A percentile compares a stretch with the other conserved stretches of the same genome.
Evolutionary conservation across 2,888 invertebrate species (phyloP).

Genomic region (Callyntrura sp.): DNA sequence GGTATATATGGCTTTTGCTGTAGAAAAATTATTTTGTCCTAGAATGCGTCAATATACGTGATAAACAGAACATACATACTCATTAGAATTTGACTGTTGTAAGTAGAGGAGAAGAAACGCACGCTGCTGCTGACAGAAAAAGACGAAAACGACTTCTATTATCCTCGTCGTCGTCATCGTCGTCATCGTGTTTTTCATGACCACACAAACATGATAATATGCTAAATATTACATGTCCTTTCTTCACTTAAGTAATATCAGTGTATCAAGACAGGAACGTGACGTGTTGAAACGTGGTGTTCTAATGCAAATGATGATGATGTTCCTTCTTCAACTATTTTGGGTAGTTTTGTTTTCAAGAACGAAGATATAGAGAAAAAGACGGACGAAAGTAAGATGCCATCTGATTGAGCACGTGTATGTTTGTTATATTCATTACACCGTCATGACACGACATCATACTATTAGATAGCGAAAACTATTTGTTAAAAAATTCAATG

Average conservation of each 20-base stretch:
- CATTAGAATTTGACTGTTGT: constrained; percentile 31
- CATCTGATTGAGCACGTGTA: constrained; percentile 71
- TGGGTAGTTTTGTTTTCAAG: constrained; percentile 2
- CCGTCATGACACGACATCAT: constrained; percentile 31
- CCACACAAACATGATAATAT: constrained; percentile 44
- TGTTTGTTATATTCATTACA: constrained; percentile 38
- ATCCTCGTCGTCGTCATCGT: neutral
- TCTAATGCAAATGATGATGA: constrained; percentile 28
- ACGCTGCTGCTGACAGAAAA: constrained; percentile 1
- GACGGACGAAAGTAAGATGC: constrained; percentile 55
- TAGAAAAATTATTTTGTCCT: constrained; percentile 9
- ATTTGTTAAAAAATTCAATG: neutral
- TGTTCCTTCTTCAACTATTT: constrained; percentile 14
- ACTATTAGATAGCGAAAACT: too few species aligned
- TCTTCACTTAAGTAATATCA: constrained; percentile 9
- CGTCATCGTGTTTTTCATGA: constrained; percentile 6
- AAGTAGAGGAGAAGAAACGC: neutral
- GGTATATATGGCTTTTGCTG: neutral
- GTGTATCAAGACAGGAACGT: constrained; percentile 28
- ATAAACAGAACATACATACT: neutral
- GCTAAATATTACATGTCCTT: neutral
- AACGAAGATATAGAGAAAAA: constrained; percentile 2
- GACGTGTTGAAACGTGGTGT: constrained; percentile 25
- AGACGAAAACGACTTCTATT: neutral
- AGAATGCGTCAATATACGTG: neutral